Evolutionary conservation across 2,797 vertebrate genomes (phyloP), one percentile per base, ranked within the genome.

Genomic region (Malacoraja senta): DNA sequence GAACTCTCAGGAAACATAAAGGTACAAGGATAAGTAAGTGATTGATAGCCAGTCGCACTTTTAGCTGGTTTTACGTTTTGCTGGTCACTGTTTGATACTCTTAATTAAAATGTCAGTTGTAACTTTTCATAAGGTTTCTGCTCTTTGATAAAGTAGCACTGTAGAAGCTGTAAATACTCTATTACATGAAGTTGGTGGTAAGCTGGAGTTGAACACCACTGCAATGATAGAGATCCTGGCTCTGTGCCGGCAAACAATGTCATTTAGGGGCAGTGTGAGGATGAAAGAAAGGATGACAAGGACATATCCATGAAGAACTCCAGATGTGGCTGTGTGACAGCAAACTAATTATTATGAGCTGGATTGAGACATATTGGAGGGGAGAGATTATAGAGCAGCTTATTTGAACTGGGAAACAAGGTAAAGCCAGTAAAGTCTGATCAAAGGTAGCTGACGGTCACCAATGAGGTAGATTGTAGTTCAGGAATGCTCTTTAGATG

Each of bases 21-120:
- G 84, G 32, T 65, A n/a, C 84, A 88, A 9, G n/a, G 61, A 65
- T 63, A 63, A 94, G 94, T 95, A 95, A 96, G 96, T 96, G 95
- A 95, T 96, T 96, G 96, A 95, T 94, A 95, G 95, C 13, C 0
- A 93, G 94, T 95, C 94, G 95, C 95, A 94, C 94, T 94, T 93
- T 92, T 95, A 95, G 96, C 96, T 95, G 96, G 96, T 95, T 93
- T 93, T 94, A 94, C 95, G 94, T 95, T 53, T 91, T 95, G 95
- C 93, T 95, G 95, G 95, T 96, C 95, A 96, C 84, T 95, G 95
- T 96, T 95, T 95, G 96, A 96, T 96, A 96, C 93, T 79, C 83
- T 80, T 94, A 95, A 95, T 95, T 95, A 96, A 95, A 95, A 90
- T 94, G 94, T 94, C 95, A 95, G 96, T 95, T 96, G 29, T 86